A percentile compares a stretch with the other conserved stretches of the same genome.
phyloP scores from a whole-genome alignment of 2,888 invertebrate species.

The Drosophila crucigera region DNA sequence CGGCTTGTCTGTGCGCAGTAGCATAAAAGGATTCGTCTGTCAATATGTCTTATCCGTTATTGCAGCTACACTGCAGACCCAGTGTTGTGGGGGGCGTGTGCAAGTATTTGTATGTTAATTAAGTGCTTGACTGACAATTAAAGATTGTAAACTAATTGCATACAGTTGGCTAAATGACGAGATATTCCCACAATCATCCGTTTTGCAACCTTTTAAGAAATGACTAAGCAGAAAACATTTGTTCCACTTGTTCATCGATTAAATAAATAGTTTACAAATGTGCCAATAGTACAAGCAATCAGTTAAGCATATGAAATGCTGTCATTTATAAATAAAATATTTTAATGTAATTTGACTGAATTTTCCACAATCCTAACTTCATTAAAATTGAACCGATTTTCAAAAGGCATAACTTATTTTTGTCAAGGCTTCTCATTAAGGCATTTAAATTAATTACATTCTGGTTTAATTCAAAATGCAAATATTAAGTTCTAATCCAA shows the following conservation, averaged over 20 bases:
- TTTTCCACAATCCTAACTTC: neutral
- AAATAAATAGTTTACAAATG: neutral
- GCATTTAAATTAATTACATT: too few relatives aligned
- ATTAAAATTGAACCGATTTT: neutral
- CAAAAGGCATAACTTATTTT: too few relatives aligned
- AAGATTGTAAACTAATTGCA: conserved; percentile 43
- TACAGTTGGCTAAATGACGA: conserved; percentile 15
- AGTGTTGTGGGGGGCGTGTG: conserved; percentile 6
- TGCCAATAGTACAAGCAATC: neutral
- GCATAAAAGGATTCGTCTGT: conserved; percentile 41
- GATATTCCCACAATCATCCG: conserved; percentile 10
- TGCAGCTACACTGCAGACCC: conserved; percentile 36
- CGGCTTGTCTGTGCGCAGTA: conserved; percentile 35
- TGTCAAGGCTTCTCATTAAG: too few relatives aligned
- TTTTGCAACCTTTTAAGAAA: neutral
- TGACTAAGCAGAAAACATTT: neutral
- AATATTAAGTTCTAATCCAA: too few relatives aligned
- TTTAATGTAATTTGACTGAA: too few relatives aligned
- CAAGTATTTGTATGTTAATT: conserved; percentile 39
- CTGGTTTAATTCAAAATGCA: too few relatives aligned
- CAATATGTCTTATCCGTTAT: conserved; percentile 28
- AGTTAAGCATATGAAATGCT: neutral
- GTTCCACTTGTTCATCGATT: neutral
- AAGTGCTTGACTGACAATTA: conserved; percentile 48
- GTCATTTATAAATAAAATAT: neutral